A percentile compares a stretch with the other conserved stretches of the same genome.
Evolutionary conservation across 1,140 invertebrate species (phyloP).

Genomic region (Macrocentrus cingulum): DNA sequence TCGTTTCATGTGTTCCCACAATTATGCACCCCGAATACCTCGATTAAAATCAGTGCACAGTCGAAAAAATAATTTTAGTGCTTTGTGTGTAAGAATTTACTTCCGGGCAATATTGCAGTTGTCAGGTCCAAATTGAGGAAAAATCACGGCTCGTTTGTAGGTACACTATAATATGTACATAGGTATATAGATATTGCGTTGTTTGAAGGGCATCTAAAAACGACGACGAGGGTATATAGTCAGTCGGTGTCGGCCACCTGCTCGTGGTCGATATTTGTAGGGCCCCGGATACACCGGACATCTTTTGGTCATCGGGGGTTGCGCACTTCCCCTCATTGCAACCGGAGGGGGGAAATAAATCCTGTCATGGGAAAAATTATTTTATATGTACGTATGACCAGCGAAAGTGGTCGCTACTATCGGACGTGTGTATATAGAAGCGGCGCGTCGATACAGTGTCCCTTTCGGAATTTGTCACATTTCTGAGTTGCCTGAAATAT

Average conservation of each 20-base stretch:
- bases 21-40: background rate
- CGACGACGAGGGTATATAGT: slow-evolving; percentile 1
- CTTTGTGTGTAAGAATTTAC: slow-evolving; percentile 5
- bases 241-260: slow-evolving; percentile 27
- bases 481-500: slow-evolving; percentile 18
- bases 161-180: background rate
- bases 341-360: slow-evolving; percentile 8
- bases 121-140: slow-evolving; percentile 4
- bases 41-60: background rate
- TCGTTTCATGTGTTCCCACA: background rate
- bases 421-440: no score
- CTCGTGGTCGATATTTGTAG: slow-evolving; percentile 10
- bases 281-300: slow-evolving; percentile 23
- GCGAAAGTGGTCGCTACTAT: no score
- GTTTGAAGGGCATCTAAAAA: slow-evolving; percentile 10
- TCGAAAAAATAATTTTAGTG: slow-evolving; percentile 2
- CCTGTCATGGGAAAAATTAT: slow-evolving; percentile 22
- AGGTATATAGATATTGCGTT: slow-evolving; percentile 2
- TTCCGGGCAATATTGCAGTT: slow-evolving; percentile 16
- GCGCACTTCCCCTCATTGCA: background rate
- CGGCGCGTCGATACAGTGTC: background rate
- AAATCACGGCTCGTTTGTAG: slow-evolving; percentile 17
- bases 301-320: slow-evolving; percentile 19
- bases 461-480: slow-evolving; percentile 27
- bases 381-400: slow-evolving; percentile 3